These are phyloP conservation scores for Thamnaconus septentrionalis DNA, from an alignment of 2,113 vertebrate genomes.

Conservation along the genomic window DNA sequence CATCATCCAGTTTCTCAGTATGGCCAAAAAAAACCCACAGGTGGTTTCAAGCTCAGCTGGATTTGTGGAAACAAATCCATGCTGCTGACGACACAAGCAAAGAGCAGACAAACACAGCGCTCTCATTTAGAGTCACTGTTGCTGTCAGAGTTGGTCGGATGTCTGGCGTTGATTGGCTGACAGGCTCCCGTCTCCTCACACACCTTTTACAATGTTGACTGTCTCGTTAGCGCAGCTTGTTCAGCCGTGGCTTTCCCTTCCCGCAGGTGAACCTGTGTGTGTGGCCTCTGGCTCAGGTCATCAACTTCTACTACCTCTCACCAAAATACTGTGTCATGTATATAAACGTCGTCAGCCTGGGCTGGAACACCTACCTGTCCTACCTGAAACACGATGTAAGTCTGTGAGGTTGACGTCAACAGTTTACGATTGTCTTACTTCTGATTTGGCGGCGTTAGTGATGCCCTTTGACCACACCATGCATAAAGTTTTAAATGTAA, in stretches of 20 bases:
- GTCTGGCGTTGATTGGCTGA: neutral
- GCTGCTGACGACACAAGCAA: neutral
- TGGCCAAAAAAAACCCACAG: no score
- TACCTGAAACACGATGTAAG: conserved; percentile 91
- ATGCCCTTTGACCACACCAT: no score
- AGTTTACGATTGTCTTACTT: no score
- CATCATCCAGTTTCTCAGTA: no score
- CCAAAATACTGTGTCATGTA: conserved; percentile 85
- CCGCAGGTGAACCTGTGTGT: conserved; percentile 86
- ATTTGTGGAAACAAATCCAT: no score
- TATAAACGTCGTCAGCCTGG: conserved; percentile 86
- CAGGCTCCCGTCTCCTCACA: neutral
- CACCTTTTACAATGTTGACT: neutral
- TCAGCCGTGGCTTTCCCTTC: neutral
- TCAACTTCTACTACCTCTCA: conserved; percentile 90
- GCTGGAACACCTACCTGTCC: conserved; percentile 93
- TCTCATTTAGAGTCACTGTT: neutral
- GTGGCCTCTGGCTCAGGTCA: conserved; percentile 86
- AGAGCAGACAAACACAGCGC: conserved; percentile 1
- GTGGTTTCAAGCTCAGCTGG: no score
- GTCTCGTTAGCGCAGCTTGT: neutral
- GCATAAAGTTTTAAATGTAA: no score
- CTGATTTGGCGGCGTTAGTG: no score
- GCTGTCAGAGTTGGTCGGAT: no score
- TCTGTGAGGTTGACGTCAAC: neutral